phyloP scores from a whole-genome alignment of 2,113 vertebrate species.

The Chauna torquata region DNA sequence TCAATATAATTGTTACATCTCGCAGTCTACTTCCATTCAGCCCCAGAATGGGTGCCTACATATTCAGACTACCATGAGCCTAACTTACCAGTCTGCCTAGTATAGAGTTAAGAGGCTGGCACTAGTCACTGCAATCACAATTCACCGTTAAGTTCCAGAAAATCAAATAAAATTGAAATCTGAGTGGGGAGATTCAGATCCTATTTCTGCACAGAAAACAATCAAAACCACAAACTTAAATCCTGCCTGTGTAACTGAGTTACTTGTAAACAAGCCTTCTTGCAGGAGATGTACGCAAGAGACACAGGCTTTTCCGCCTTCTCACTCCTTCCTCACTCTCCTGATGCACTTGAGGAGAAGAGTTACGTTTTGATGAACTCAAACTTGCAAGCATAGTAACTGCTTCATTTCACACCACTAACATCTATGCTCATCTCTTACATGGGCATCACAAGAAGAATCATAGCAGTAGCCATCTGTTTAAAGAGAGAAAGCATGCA shows the following conservation, averaged over 20 bases:
- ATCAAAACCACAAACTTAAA: background rate
- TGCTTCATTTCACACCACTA: background rate
- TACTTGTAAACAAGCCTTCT: background rate
- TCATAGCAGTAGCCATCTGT: background rate
- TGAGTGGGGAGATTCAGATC: background rate
- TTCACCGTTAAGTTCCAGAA: background rate
- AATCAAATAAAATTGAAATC: background rate
- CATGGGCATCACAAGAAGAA: background rate
- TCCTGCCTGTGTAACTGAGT: background rate
- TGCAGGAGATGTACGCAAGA: background rate
- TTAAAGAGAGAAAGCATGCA: background rate
- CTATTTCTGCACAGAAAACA: background rate
- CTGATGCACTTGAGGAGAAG: background rate
- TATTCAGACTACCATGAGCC: background rate
- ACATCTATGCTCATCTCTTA: accelerated
- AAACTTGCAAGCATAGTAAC: background rate
- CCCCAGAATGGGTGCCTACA: background rate
- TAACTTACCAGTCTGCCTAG: background rate
- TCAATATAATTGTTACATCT: background rate
- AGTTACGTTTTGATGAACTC: background rate
- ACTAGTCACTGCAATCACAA: background rate
- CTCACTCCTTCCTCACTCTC: background rate
- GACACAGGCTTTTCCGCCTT: background rate
- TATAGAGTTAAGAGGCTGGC: background rate
- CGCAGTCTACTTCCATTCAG: background rate